phyloP scores from a whole-genome alignment of 2,888 invertebrate species.

The Calephelis perditalis region DNA sequence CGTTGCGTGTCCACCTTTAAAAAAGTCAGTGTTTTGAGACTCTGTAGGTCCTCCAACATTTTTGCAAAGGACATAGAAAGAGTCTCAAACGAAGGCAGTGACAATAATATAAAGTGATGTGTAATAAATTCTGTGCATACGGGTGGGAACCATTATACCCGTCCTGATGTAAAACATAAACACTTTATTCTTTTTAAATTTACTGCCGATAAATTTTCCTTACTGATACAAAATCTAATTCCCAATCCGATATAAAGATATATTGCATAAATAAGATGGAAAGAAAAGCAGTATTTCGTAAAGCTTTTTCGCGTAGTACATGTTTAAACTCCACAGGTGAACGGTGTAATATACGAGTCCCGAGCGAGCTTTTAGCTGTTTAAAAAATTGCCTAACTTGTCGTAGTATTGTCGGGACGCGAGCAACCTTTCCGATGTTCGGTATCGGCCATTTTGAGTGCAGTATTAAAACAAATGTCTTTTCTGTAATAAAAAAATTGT shows the following conservation, averaged over 20 bases:
- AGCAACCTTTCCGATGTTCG: background rate
- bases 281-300: background rate
- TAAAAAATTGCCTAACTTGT: slow-evolving; percentile 10
- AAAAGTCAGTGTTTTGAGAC: too few species aligned
- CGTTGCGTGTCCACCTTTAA: too few species aligned
- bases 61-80: too few species aligned
- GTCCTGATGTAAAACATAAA: too few species aligned
- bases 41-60: too few species aligned
- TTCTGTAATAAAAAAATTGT: background rate
- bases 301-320: background rate
- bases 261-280: slow-evolving; percentile 1
- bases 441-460: slow-evolving; percentile 2
- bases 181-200: too few species aligned
- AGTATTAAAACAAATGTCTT: background rate
- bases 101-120: too few species aligned
- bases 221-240: background rate
- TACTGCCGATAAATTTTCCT: background rate
- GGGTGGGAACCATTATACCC: too few species aligned
- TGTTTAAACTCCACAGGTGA: slow-evolving; percentile 5
- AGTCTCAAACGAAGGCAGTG: too few species aligned
- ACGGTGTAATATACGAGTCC: slow-evolving; percentile 5
- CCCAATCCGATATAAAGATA: background rate
- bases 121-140: too few species aligned
- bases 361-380: slow-evolving; percentile 6
- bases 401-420: slow-evolving; percentile 8